Conservation (phyloP, 2,113 vertebrate species). For the Anguilla rostrata region DNA sequence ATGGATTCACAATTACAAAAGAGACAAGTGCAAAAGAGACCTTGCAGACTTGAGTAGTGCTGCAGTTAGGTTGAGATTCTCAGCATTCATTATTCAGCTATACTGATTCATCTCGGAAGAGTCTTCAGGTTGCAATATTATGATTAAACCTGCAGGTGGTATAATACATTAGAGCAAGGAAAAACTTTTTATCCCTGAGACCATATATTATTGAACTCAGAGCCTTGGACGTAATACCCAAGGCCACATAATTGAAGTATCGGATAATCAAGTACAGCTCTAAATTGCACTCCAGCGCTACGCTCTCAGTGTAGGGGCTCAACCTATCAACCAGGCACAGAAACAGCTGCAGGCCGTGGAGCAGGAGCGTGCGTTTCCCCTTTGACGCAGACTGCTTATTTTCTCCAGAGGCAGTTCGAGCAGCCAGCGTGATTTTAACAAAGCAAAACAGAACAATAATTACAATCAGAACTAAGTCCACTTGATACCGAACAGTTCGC, state of each 20-base stretch:
- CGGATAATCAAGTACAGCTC: constrained; percentile 29
- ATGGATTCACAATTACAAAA: too few relatives aligned
- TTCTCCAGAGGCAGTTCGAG: constrained; percentile 31
- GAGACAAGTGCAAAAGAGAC: too few relatives aligned
- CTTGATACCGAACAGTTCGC: neutral
- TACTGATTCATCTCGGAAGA: neutral
- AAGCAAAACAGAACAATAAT: constrained; percentile 38
- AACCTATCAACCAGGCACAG: constrained; percentile 41
- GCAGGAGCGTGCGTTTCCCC: constrained; percentile 44
- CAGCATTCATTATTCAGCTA: too few relatives aligned
- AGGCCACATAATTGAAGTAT: constrained; percentile 43
- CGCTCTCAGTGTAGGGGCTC: constrained; percentile 41
- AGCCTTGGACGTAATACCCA: constrained; percentile 43
- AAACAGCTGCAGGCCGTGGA: constrained; percentile 52
- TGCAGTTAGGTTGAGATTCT: neutral
- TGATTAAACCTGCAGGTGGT: constrained; percentile 33
- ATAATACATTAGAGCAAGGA: constrained; percentile 21
- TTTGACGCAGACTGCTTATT: constrained; percentile 40
- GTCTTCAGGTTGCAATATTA: neutral
- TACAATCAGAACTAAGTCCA: constrained; percentile 32
- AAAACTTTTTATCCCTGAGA: constrained; percentile 48
- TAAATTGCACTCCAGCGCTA: constrained; percentile 26
- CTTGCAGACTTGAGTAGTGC: neutral
- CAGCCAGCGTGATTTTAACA: constrained; percentile 40
- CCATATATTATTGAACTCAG: constrained; percentile 55